phyloP scores from a whole-genome alignment of 2,113 vertebrate species.

The Nothobranchius kuhntae region DNA sequence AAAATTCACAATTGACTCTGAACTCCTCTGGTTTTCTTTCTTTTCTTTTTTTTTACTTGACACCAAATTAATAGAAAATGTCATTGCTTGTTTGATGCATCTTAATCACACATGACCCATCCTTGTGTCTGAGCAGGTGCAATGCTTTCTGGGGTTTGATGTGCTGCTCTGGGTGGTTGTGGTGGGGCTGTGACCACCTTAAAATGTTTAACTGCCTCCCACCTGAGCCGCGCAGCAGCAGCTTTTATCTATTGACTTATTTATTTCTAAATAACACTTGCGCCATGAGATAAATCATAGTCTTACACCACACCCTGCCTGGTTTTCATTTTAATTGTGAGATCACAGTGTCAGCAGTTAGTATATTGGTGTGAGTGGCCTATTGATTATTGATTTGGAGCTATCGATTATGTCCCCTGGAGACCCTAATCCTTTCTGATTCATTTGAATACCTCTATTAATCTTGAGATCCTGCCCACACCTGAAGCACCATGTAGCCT shows the following conservation, averaged over 20 bases:
- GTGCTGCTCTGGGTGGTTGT: constrained; percentile 17
- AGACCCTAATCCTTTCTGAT: constrained; percentile 85
- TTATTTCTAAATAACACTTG: constrained; percentile 82
- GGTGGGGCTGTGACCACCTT: constrained; percentile 46
- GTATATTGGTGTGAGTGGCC: constrained; percentile 88
- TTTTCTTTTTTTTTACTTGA: constrained; percentile 55
- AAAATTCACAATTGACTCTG: constrained; percentile 38
- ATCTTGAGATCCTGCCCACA: constrained; percentile 81
- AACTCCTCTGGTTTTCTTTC: constrained; percentile 37
- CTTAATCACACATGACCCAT: too few species aligned
- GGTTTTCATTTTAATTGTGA: constrained; percentile 84
- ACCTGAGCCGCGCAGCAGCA: constrained; percentile 65
- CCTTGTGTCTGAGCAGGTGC: constrained; percentile 27
- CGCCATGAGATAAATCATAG: constrained; percentile 80
- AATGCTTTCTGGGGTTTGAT: constrained; percentile 57
- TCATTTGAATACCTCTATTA: constrained; percentile 87
- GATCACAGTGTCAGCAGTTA: constrained; percentile 85
- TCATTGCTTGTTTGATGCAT: constrained; percentile 50
- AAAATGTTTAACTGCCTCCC: constrained; percentile 74
- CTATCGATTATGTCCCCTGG: constrained; percentile 79
- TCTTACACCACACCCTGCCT: constrained; percentile 72
- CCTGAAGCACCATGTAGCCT: constrained; percentile 69
- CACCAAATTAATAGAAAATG: constrained; percentile 73
- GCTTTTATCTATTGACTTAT: constrained; percentile 80
- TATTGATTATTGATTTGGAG: constrained; percentile 87